Evolutionary conservation across 2,113 vertebrate species (phyloP), one percentile per base, ranked within the genome.

Genomic region (Poicephalus gulielmi): DNA sequence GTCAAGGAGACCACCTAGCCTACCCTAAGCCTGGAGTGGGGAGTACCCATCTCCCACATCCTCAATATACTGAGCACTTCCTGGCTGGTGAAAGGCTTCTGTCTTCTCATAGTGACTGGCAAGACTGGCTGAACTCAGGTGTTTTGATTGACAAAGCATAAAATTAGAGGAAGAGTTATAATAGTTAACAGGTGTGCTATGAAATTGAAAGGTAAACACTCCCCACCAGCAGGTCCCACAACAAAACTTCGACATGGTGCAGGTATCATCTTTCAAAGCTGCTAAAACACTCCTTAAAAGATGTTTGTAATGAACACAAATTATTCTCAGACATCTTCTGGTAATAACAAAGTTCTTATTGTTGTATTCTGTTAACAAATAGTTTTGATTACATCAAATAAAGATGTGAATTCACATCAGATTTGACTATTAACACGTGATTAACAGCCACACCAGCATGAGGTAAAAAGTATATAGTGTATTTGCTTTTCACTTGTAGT

Each of bases 401-500:
- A 83, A 92, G 16, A 49, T 62, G 39, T 47, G 44, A 84, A 55
- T 25, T 66, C 47, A 94, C 15, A 74, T 96, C 86, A 94, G 60
- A 81, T 80, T 77, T 86, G 55, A 71, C 63, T 75, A 59, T 74
- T 96, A 86, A 76, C 46, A 52, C 44, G 91, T 57, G 79, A 97
- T 89, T 83, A 96, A 95, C 53, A 90, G 77, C 62, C 64, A 84
- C 33, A 66, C 52, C 57, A 80, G 44, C 55, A 79, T 74, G 43
- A 77, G 94, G 96, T 94, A 95, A 47, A 96, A 96, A 97, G 96
- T 92, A 95, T 81, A 80, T 93, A 92, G 96, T 95, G 95, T 97
- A 94, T 97, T 97, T 98, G 97, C 96, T 98, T 98, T 98, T 80
- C 67, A 80, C 71, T 81, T 67, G 66, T 95, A 91, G 92, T 95